Evolutionary conservation across 2,113 vertebrate species (phyloP), one percentile per base, ranked within the genome.

Genomic region (Coregonus clupeaformis): DNA sequence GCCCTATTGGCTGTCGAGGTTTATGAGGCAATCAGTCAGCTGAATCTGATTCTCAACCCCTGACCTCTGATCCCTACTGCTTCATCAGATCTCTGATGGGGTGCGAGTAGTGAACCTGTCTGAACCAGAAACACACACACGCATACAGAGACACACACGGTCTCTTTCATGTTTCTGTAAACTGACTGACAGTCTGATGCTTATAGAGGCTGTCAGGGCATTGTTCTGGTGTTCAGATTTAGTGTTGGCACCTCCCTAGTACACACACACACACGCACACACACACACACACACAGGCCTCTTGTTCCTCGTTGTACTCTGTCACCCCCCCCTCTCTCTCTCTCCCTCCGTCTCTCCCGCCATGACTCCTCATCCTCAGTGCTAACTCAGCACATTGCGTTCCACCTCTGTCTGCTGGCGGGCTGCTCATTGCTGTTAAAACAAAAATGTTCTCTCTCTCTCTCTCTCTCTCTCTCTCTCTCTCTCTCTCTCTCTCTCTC

Each of bases 301-400:
- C 18, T n/a, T 5, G 3, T 60, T 7, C 57, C 52, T 60, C n/a
- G 5, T 60, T 60, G 57, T 22, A 60, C n/a, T 22, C 57, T 24
- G n/a, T 60, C 6, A 22, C n/a, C 52, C 22, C n/a, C 77, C 69
- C 67, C 65, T 70, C 66, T 45, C 66, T 68, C 32, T 22, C 32
- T 24, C 32, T 22, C 66, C 3, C 57, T 45, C 20, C 18, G 13
- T 47, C 24, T 75, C 27, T 42, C 22, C 22, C 72, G 36, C 62
- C 3, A 49, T 49, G 22, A 25, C 47, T 52, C 27, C 60, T 82
- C 78, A 66, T 60, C 69, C 66, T 69, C 45, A 29, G 42, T 73
- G 80, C 84, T 12, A n/a, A 76, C 47, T 90, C 86, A 90, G 88
- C 88, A 85, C 72, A 76, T 83, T 73, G 59, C 22, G 59, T 80